Evolutionary conservation across 2,888 invertebrate species (phyloP).

Genomic region (Tolmerus cingulatus): DNA sequence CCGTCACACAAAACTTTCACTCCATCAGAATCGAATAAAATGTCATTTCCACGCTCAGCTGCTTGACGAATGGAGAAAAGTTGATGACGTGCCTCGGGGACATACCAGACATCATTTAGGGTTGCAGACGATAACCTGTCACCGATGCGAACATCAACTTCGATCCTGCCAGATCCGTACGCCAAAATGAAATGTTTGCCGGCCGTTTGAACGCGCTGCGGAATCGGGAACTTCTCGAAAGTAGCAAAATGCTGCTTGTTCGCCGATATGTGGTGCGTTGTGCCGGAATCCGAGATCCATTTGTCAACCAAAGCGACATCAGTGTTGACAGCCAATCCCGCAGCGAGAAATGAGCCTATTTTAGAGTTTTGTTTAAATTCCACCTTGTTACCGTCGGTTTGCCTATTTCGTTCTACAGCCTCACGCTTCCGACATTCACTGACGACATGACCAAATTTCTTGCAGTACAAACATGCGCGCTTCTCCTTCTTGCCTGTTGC

Average conservation of each 20-base stretch:
- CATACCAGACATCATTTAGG: background rate
- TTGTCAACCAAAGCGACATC: background rate
- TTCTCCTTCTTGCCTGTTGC: conserved; percentile 4
- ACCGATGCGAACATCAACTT: background rate
- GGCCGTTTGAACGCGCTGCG: background rate
- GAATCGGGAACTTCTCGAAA: background rate
- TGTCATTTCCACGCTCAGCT: background rate
- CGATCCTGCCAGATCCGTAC: background rate
- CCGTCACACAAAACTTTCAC: background rate
- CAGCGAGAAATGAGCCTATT: background rate
- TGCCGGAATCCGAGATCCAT: conserved; percentile 10
- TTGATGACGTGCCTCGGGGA: background rate
- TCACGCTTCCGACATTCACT: background rate
- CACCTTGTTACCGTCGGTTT: background rate
- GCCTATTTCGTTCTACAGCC: background rate
- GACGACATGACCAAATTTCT: conserved; percentile 7
- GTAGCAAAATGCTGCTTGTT: background rate
- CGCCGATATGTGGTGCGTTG: conserved; percentile 8
- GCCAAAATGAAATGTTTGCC: background rate
- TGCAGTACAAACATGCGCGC: conserved; percentile 7
- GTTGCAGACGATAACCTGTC: background rate
- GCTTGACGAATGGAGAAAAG: background rate
- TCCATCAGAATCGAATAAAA: background rate
- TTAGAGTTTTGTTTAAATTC: background rate
- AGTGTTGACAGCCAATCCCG: background rate